Base-by-base conservation (phyloP, 2,888 invertebrate genomes). In the Drosophila stalkeri region DNA sequence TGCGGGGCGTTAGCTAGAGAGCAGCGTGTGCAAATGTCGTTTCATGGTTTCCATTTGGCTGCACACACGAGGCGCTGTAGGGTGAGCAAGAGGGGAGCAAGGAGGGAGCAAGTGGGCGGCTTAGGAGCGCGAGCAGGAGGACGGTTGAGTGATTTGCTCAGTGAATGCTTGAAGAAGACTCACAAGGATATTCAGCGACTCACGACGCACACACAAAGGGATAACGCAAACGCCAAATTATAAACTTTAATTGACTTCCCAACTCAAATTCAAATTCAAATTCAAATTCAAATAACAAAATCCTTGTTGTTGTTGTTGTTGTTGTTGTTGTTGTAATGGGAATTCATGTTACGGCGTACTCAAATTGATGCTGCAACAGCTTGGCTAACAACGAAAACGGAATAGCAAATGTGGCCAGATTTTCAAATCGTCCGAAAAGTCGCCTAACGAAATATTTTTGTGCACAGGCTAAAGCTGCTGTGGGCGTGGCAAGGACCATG, bases 11-110 rank as follows among this genome's bases (percentile, higher is more conserved):
- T 16, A 4, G 31, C 33, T 52, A 6, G 20, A 1, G 51, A 23
- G 66, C 39, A 60, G 57, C 23, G 69, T 72, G 68, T 65, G 82
- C 65, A 70, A 75, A 80, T 72, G 67, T 72, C 67, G 77, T 47
- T 77, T 75, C 67, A 79, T 76, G 78, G 79, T 81, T 81, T 84
- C 70, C 87, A 75, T 69, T 76, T 84, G 72, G 79, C 67, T 86
- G 67, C 69, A 52, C 81, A 73, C 71, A 56, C 64, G 9, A 14
- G 41, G 41, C 31, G 18, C 4, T 3, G 18, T 2, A 2, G 6
- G 31, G 3, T n/a, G 27, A 2, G n/a, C 2, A 5, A 5, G 54
- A 2, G 31, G 3, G 27, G 27, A 2, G n/a, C 2, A 5, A 5
- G 54, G n/a, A n/a, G 14, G 5, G 1, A 5, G 14, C n/a, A n/a